Base-by-base conservation (phyloP, 2,888 invertebrate genomes). In the Pyrgus malvae region DNA sequence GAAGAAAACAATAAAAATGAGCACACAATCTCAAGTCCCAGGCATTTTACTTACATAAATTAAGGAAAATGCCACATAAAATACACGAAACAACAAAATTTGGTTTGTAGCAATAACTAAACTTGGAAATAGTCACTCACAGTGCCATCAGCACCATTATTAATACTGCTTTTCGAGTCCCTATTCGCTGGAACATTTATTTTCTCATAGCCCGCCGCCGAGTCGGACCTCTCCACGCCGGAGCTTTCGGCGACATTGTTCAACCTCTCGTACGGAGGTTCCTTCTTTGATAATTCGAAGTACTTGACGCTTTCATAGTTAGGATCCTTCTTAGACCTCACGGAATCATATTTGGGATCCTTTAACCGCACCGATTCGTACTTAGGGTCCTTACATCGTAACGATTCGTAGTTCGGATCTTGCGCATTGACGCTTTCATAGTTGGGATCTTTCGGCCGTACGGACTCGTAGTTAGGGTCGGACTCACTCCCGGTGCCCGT, bases 241-340 rank as follows among this genome's bases (percentile, higher is more conserved):
- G 74, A 70, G 25, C 66, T 61, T 0, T 64, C 64, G 0, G 63
- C 61, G n/a, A 84, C 90, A 17, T 80, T 83, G 37, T 91, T 82
- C 9, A 94, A 83, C 65, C 91, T 91, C 68, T 94, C 94, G 57
- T 94, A 94, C 0, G 95, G 94, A 45, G 95, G 94, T 46, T 94
- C 94, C 56, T 81, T 85, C 19, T 87, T 85, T 0, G 83, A 68
- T 1, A 92, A 73, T 57, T 93, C 93, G 67, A 93, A 91, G 78
- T 95, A 95, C 63, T 94, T 94, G 0, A 96, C 95, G 62, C 95
- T 95, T 74, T 96, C 96, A 69, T 96, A 96, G 74, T 96, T 96
- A 0, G 95, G 95, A 86, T 96, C 94, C 41, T 91, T 91, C 64
- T 80, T 72, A 6, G 91, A 91, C 58, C 83, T 83, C 0, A 93